Base-by-base conservation (phyloP, 1,140 invertebrate species). In the Aphaenogaster rudis region DNA sequence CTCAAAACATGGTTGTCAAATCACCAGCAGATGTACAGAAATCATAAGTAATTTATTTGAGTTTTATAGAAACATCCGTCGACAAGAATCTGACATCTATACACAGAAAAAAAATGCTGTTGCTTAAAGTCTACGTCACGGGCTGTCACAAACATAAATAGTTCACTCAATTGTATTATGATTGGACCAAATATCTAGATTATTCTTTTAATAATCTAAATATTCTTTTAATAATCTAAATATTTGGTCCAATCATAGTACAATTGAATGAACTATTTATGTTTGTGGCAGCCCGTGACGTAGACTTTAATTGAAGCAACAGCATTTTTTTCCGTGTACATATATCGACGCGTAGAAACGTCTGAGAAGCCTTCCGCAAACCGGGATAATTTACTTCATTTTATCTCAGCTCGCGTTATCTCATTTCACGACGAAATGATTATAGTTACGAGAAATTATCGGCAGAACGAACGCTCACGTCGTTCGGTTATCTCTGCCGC, bases 1-100 rank as follows among this genome's bases (percentile, higher is more conserved):
- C 87, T 88, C 82, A 86, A 92, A 61, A 74, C 42, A 61, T 61
- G 69, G 45, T 63, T 74, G 69, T 84, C 45, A 76, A 76, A 33
- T 71, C 39, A 59, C 21, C 67, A 74, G 57, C 54, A 17, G 42
- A 50, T 52, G 28, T 74, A 39, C 13, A 69, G 33, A 39, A 42
- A 39, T 84, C 64, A 33, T 11, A 13, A 72, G 54, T 48, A n/a
- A 76, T 39, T 36, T 28, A 28, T 28, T 61, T 74, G 28, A 74
- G 11, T 84, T 76, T 76, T 63, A 50, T 54, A 33, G 21, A 69
- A 8, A 50, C 42, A 15, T 28, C 13, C 66, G 9, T 69, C n/a
- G 64, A 39, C n/a, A 50, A 69, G 45, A 45, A 8, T 59, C 54
- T 77, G 21, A 77, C 59, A 77, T 42, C 42, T 42, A 45, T 59